Base-by-base conservation (phyloP, 2,888 invertebrate genomes). In the Zelleria hepariella region DNA sequence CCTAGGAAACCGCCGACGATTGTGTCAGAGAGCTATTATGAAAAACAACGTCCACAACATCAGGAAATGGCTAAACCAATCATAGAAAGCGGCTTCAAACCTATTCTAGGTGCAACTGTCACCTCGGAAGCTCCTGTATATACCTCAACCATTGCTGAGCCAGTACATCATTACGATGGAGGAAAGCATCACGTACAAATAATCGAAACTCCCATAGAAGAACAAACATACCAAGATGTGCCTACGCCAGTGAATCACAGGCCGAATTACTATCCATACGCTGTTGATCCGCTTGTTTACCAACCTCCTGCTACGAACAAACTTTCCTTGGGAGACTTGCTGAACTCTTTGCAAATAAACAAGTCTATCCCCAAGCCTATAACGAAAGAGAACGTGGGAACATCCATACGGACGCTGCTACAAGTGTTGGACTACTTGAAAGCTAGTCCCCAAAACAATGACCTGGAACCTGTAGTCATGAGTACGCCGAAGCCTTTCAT, bases 351-450 rank as follows among this genome's bases (percentile, higher is more conserved):
- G 26, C 94, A 94, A 75, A 85, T 93, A 20, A 92, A 93, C 66
- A 94, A 95, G 77, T 92, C 93, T 53, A 83, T 96, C 65, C 95
- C 95, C 0, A 93, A 94, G 66, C 93, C 92, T 7, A 88, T 95
- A 25, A 95, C 94, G 4, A 91, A 92, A 58, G 93, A 94, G 65
- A 95, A 95, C 69, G 92, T 95, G 54, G 94, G 94, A 66, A 92
- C 93, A 62, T 95, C 95, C 56, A 94, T 96, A 63, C 92, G 91
- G 72, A 95, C 95, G 0, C 82, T 96, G 61, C 90, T 95, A 15
- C 93, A 93, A 73, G 94, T 95, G 61, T 80, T 96, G 57, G 92
- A 92, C 69, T 91, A 93, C 60, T 82, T 95, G 56, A 94, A 93
- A 68, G 75, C 80, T 21, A 73, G 80, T 57, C 73, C 80, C 67